phyloP scores from a whole-genome alignment of 2,888 invertebrate species.

The Alcis repandata region DNA sequence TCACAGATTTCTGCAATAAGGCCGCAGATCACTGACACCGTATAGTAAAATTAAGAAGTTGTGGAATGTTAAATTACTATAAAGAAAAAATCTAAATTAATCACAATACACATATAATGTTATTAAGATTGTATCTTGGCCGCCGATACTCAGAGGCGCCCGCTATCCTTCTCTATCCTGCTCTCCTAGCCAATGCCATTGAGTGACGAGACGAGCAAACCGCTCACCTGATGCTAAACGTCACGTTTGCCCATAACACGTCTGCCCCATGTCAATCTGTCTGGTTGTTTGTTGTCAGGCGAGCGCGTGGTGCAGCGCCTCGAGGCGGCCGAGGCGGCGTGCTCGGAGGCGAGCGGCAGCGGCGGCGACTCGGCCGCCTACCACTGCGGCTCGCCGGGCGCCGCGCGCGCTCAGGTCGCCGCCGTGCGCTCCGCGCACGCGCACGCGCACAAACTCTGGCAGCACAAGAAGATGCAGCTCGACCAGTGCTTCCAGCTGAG shows the following conservation, averaged over 20 bases:
- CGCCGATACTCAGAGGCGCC: too few relatives aligned
- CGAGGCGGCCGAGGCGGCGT: slow-evolving; percentile 80
- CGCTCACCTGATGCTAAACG: too few relatives aligned
- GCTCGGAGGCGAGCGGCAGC: slow-evolving; percentile 88
- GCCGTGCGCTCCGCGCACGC: slow-evolving; percentile 96
- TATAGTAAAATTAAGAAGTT: background rate
- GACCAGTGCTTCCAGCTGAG: slow-evolving; percentile 98
- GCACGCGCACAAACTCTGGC: slow-evolving; percentile 97
- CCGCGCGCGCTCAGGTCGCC: slow-evolving; percentile 93
- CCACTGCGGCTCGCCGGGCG: slow-evolving; percentile 89
- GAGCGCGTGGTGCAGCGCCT: slow-evolving; percentile 90
- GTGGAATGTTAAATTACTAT: too few relatives aligned
- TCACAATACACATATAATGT: too few relatives aligned
- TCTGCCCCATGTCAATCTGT: too few relatives aligned
- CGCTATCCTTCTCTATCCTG: too few relatives aligned
- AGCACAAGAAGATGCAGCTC: slow-evolving; percentile 96
- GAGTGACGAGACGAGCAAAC: too few relatives aligned
- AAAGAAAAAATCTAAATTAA: too few relatives aligned
- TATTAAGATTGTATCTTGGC: too few relatives aligned
- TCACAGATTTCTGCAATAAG: too few relatives aligned
- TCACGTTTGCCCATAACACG: too few relatives aligned
- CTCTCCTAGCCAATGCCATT: too few relatives aligned
- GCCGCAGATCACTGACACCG: background rate
- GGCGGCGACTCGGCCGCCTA: slow-evolving; percentile 90
- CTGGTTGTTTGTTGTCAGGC: slow-evolving; percentile 83